Base-by-base conservation (phyloP, 2,797 vertebrate species). In the Acestrorhynchus altus region DNA sequence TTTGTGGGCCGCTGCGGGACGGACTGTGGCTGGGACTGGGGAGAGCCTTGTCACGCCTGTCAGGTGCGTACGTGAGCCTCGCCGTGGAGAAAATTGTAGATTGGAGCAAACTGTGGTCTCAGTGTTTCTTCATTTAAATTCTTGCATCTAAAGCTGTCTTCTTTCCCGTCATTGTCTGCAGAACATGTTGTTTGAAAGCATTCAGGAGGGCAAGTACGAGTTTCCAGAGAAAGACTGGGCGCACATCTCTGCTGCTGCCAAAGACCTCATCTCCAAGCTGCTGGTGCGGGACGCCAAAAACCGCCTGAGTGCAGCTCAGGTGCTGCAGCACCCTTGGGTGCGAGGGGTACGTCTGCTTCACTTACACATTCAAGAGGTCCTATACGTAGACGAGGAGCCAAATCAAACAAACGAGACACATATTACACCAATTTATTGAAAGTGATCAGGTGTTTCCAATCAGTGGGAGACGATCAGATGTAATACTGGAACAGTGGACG, bases 221-320 rank as follows among this genome's bases (percentile, higher is more conserved):
- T 99, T 98, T 80, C 98, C 98, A 0, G 97, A 96, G 81, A 97
- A 98, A 86, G 96, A 98, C 86, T 99, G 98, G 98, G 96, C 96
- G 22, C 96, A 95, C 88, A 96, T 99, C 89, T 98, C 98, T 83
- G 92, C 94, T 7, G 96, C 95, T 88, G 98, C 98, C 94, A 99
- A 99, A 96, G 96, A 99, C 80, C 96, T 99, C 74, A 98, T 99
- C 88, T 98, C 97, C 78, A 98, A 95, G 90, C 95, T 99, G 86
- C 94, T 99, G 46, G 95, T 99, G 76, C 94, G 96, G 11, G 96
- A 98, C 0, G 98, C 97, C 91, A 99, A 99, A 94, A 96, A 95
- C 86, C 93, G 97, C 60, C 93, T 99, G 83, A 98, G 97, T 0
- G 98, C 97, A 0, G 95, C 95, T 52, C 97, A 99, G 90, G 97